Base-by-base conservation (phyloP, 2,888 invertebrate species). In the Ypsolopha scabrella region DNA sequence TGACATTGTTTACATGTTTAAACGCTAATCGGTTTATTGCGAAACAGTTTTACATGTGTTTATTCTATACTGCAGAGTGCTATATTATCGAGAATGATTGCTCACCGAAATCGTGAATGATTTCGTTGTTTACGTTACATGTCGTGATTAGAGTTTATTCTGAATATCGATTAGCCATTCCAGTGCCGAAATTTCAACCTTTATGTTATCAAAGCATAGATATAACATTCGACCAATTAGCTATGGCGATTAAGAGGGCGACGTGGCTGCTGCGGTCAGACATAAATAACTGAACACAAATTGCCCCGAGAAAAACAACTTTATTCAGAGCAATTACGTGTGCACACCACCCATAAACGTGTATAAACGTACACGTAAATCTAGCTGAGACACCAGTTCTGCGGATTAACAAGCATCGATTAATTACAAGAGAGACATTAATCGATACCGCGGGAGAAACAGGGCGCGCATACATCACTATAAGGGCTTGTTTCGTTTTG, bases 271-370 rank as follows among this genome's bases (percentile, higher is more conserved):
- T 51, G 55, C 55, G 55, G 58, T 55, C 57, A 57, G 50, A 56
- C 55, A 58, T 57, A 58, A 56, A 53, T 50, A 53, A 50, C 50
- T 11, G 50, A 34, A 51, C 54, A 60, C 60, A 63, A 62, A 62
- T 65, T 62, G 57, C 58, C 57, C 51, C 58, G 58, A 64, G 63
- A 65, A 68, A 67, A 67, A 70, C 67, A 64, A 62, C 69, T 70
- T 63, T 64, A 66, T 70, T 59, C 51, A 57, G 54, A 56, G 59
- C 62, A 67, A 68, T 72, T 65, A 70, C 58, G 52, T 41, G 52
- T 54, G 50, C 48, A 37, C 34, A 50, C 47, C 50, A 38, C 38
- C 41, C 34, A 37, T 48, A n/a, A n/a, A 39, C 13, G 48, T 37
- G 9, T 48, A 48, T 47, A 49, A 54, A 52, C 49, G 55, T 45